These are phyloP conservation scores for Phenganax marumi DNA, from an alignment of 92 coral and sea anemone species.

Conservation along the genomic window DNA sequence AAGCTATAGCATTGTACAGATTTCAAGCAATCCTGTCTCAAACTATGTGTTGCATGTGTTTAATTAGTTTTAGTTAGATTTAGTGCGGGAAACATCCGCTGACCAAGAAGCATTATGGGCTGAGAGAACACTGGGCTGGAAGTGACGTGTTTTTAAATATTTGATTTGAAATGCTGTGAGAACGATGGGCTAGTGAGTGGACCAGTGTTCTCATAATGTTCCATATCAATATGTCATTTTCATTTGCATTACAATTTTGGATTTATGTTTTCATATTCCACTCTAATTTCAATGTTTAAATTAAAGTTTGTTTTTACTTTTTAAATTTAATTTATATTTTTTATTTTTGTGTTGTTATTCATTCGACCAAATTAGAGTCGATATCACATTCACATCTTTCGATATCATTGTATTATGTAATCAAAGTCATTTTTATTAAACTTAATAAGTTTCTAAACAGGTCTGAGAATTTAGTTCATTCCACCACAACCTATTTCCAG, in stretches of 20 bases:
- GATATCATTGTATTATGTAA: no score
- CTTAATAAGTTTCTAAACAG: no score
- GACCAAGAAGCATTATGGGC: conserved; percentile 33
- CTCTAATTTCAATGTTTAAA: not conserved
- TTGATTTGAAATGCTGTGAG: not conserved
- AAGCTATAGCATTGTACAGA: not conserved
- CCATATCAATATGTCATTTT: no score
- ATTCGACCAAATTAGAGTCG: no score
- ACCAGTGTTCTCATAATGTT: conserved; percentile 40
- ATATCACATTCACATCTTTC: no score
- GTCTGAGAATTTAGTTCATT: no score
- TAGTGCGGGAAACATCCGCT: not conserved
- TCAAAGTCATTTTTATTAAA: no score
- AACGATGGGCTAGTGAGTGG: not conserved
- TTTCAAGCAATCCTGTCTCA: not conserved
- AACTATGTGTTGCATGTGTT: not conserved
- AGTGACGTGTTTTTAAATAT: not conserved
- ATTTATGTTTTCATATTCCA: not conserved
- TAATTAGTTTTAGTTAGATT: not conserved
- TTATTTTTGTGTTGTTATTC: not conserved
- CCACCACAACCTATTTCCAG: no score
- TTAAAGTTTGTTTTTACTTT: not conserved
- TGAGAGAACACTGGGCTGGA: conserved; percentile 34
- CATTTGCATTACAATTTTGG: conserved; percentile 31
- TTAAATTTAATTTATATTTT: not conserved